Percentiles rank a stretch among this genome's conserved stretches.
These are phyloP conservation scores for Henricia sp. DNA, from an alignment of 53 echinoderm and acorn worm genomes.

Conservation along the genomic window DNA sequence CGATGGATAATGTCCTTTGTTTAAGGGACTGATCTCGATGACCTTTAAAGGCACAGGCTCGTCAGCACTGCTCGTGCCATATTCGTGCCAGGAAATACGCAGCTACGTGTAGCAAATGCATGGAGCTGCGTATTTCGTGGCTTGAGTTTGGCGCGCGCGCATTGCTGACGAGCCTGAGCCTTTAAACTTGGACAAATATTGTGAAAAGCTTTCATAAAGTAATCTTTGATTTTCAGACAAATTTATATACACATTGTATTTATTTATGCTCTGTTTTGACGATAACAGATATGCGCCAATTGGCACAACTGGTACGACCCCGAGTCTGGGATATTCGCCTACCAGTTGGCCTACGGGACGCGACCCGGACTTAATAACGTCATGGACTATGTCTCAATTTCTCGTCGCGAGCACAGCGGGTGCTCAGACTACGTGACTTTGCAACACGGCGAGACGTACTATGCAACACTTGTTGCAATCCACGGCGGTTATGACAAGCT, in stretches of 20 bases:
- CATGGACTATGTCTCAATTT: slow-evolving; percentile 21
- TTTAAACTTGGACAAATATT: not conserved
- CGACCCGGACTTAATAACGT: slow-evolving; percentile 28
- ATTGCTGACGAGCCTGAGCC: too few species aligned
- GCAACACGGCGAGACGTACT: slow-evolving; percentile 52
- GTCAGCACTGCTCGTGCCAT: too few species aligned
- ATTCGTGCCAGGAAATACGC: too few species aligned
- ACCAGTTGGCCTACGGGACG: slow-evolving; percentile 61
- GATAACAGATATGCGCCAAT: slow-evolving; percentile 60
- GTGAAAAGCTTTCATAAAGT: not conserved
- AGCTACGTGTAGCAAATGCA: too few species aligned
- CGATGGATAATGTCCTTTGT: not conserved
- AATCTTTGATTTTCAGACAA: not conserved
- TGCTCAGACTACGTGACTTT: slow-evolving; percentile 48
- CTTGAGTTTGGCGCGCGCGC: too few species aligned
- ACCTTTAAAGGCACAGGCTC: too few species aligned
- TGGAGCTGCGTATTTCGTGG: too few species aligned
- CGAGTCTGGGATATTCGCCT: slow-evolving; percentile 54
- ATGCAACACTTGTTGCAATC: slow-evolving; percentile 54
- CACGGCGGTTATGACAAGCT: slow-evolving; percentile 67
- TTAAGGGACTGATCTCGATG: not conserved
- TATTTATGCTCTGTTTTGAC: not conserved
- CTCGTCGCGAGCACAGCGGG: slow-evolving; percentile 25
- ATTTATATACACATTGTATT: not conserved
- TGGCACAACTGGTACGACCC: slow-evolving; percentile 68